Conservation (phyloP, 1,140 invertebrate genomes). For the Trissolcus basalis region DNA sequence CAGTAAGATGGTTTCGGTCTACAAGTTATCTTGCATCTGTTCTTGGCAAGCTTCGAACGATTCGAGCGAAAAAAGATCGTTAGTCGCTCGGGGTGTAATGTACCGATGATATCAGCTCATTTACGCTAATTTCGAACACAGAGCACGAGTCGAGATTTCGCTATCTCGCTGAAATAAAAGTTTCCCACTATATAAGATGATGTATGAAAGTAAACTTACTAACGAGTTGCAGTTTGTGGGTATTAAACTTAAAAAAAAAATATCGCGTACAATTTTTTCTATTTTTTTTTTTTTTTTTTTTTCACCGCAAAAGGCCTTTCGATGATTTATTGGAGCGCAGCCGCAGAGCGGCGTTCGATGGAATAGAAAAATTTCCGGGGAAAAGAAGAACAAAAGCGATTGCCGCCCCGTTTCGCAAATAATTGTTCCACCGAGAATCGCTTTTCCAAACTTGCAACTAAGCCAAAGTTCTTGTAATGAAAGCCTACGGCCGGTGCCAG, state of each 20-base stretch:
- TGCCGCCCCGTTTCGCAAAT: conserved; percentile 55
- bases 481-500: conserved; percentile 41
- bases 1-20: conserved; percentile 47
- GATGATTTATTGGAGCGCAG: conserved; percentile 19
- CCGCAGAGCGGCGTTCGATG: conserved; percentile 1
- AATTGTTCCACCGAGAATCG: conserved; percentile 65
- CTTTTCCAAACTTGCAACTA: conserved; percentile 64
- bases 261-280: conserved; percentile 45
- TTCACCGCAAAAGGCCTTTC: no score
- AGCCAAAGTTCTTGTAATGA: conserved; percentile 63
- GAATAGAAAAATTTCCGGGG: conserved; percentile 2
- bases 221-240: conserved; percentile 58
- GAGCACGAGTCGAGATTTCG: conserved; percentile 60
- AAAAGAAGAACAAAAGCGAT: conserved; percentile 8
- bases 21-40: conserved; percentile 60
- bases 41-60: conserved; percentile 62
- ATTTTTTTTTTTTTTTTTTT: no score
- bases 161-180: conserved; percentile 62
- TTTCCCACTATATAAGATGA: conserved; percentile 60
- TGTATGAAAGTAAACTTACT: conserved; percentile 63
- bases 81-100: conserved; percentile 61
- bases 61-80: conserved; percentile 61
- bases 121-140: conserved; percentile 62
- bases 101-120: conserved; percentile 63
- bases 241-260: conserved; percentile 58